Evolutionary conservation across 2,113 vertebrate genomes (phyloP), one percentile per base, ranked within the genome.

Genomic region (Scatophagus argus): DNA sequence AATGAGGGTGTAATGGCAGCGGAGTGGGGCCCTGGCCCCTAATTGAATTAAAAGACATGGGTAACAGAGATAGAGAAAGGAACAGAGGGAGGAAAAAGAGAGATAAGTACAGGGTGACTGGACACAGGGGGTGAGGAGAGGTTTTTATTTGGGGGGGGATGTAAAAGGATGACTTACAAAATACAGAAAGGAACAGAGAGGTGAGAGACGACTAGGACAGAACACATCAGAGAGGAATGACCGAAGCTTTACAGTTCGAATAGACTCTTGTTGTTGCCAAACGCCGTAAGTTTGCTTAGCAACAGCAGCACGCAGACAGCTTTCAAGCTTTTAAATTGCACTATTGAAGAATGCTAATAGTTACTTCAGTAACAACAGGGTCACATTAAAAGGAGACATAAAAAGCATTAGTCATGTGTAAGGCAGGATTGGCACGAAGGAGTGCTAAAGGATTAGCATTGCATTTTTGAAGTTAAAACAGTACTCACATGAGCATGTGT

Each of bases 21-120:
- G 87, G 93, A 96, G 94, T 94, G 92, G 94, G 96, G 91, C 91
- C 96, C 95, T 94, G 93, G 94, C 88, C 92, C 95, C 95, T 99
- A 98, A 99, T 97, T 98, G 96, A 99, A 99, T 98, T 98, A 99
- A 98, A 97, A 97, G 94, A 93, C 87, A 89, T 82, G 72, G 79
- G 72, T 81, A 82, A 83, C 68, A 74, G 66, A 70, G 87, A 85
- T 74, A 79, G 84, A 75, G 62, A 75, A 77, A 39, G 49, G 27
- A n/a, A 58, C 19, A 71, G 52, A 63, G 14, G 44, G 34, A 23
- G 8, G 21, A 43, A 41, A 19, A 51, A 52, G 29, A 70, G 36
- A 60, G 77, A 79, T 52, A 79, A 86, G 81, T 69, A 62, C 54
- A 79, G 66, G 68, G 55, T 84, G 84, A 88, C 63, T 79, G 80